Evolutionary conservation across 2,113 vertebrate genomes (phyloP).

Genomic region (Eublepharis macularius): DNA sequence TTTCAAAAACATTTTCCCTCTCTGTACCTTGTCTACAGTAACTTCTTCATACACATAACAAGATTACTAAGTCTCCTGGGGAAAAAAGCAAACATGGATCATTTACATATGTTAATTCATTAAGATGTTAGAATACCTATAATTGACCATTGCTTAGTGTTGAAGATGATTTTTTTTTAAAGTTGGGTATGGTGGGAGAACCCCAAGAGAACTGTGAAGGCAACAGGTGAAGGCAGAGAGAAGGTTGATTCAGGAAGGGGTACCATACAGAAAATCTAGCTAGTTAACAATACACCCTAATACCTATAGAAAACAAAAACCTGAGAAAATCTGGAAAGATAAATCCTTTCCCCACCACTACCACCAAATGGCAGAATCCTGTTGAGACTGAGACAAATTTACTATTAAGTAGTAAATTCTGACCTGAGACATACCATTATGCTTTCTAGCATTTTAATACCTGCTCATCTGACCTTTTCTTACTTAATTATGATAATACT

Average conservation of each 20-base stretch:
- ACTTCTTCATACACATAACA: not conserved
- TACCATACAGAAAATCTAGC: not conserved
- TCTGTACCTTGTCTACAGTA: conserved; percentile 11
- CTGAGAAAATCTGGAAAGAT: conserved; percentile 6
- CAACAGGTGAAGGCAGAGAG: too few species aligned
- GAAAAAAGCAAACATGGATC: not conserved
- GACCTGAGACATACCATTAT: conserved; percentile 38
- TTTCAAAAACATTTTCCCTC: not conserved
- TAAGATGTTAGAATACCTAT: not conserved
- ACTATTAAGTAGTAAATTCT: conserved; percentile 43
- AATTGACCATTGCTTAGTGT: not conserved
- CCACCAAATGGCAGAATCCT: conserved; percentile 28
- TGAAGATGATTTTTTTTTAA: not conserved
- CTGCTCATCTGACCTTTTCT: conserved; percentile 45
- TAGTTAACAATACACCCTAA: not conserved
- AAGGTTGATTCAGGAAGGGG: not conserved
- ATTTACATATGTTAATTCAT: not conserved
- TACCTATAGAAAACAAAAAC: not conserved
- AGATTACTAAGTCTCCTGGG: not conserved
- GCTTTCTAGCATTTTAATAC: conserved; percentile 61
- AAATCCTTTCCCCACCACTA: conserved; percentile 25
- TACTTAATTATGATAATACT: conserved; percentile 55
- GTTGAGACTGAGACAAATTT: conserved; percentile 30
- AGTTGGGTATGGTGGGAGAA: too few species aligned
- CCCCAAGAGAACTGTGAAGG: too few species aligned